Conservation (phyloP, 2,797 vertebrate genomes). For the Acipenser oxyrinchus region DNA sequence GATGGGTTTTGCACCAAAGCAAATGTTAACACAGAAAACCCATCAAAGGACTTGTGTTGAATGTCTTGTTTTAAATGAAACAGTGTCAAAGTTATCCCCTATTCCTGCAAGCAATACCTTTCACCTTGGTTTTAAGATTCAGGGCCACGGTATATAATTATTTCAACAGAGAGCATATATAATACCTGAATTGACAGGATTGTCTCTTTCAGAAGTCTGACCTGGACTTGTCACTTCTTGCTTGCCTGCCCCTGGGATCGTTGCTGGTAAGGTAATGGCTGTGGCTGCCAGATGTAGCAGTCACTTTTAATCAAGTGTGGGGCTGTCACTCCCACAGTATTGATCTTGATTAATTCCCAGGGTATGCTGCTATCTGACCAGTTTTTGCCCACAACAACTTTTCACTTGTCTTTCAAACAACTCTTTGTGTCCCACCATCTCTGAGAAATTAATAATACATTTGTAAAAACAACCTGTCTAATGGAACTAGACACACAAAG, state of each 20-base stretch:
- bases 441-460: slow-evolving; percentile 47
- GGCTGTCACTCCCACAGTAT: slow-evolving; percentile 58
- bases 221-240: slow-evolving; percentile 60
- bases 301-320: slow-evolving; percentile 73
- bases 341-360: slow-evolving; percentile 55
- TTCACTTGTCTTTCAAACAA: slow-evolving; percentile 50
- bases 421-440: slow-evolving; percentile 44
- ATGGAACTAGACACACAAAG: neutral
- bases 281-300: slow-evolving; percentile 66
- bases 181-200: slow-evolving; percentile 48
- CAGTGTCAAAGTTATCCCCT: slow-evolving; percentile 26
- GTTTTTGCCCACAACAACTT: slow-evolving; percentile 50
- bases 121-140: slow-evolving; percentile 22
- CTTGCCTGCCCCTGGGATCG: slow-evolving; percentile 57
- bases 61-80: slow-evolving; percentile 6
- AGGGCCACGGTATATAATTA: slow-evolving; percentile 30
- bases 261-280: slow-evolving; percentile 66
- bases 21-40: slow-evolving; percentile 24
- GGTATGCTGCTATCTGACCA: slow-evolving; percentile 41
- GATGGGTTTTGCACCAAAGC: slow-evolving; percentile 34
- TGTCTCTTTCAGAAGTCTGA: slow-evolving; percentile 33
- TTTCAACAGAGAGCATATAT: slow-evolving; percentile 44
- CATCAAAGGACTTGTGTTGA: slow-evolving; percentile 7
- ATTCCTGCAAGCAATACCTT: neutral
- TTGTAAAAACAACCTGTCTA: slow-evolving; percentile 34